Base-by-base conservation (phyloP, 1,140 invertebrate genomes). In the Drosophila neocordata region DNA sequence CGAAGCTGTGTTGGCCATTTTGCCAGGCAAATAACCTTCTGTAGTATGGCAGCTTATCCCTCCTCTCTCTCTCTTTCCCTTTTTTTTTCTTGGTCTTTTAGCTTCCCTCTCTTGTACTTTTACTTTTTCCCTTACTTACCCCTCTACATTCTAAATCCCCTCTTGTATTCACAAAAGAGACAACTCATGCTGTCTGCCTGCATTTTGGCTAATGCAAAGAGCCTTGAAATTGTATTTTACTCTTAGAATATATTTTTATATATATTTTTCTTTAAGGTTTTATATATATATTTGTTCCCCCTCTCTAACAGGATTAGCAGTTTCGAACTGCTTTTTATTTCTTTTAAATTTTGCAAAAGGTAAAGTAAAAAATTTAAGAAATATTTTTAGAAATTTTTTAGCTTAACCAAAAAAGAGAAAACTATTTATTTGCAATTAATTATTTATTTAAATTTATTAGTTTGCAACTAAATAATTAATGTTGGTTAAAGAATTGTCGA, bases 171-270 rank as follows among this genome's bases (percentile, higher is more conserved):
- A 56, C 27, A 56, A 34, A 34, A 55, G 52, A 31, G 48, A 52
- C n/a, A n/a, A n/a, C 12, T 13, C 53, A 56, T 56, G 44, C 65
- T 61, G 38, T 31, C 48, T 60, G 51, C 52, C 48, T 66, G 77
- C 61, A 75, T 69, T 71, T 48, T 48, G 79, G 66, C 79, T 78
- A 75, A 83, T 75, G 79, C 79, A 83, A 83, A 83, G 64, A 83
- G 67, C 71, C 71, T 65, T 79, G 60, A 80, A 80, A 80, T 72
- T 79, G 71, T 80, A 79, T 80, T 72, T 79, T 67, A 77, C 64
- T 79, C 66, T 64, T 48, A 56, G 34, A 53, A 13, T 62, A 56
- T 61, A 55, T 51, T 20, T 38, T 13, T 51, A 31, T 31, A 55
- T 34, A 15, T 24, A 34, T 38, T 38, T 38, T 7, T 8, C 13